Conservation (phyloP, 1,140 invertebrate genomes). For the Caenorhabditis inopinata region DNA sequence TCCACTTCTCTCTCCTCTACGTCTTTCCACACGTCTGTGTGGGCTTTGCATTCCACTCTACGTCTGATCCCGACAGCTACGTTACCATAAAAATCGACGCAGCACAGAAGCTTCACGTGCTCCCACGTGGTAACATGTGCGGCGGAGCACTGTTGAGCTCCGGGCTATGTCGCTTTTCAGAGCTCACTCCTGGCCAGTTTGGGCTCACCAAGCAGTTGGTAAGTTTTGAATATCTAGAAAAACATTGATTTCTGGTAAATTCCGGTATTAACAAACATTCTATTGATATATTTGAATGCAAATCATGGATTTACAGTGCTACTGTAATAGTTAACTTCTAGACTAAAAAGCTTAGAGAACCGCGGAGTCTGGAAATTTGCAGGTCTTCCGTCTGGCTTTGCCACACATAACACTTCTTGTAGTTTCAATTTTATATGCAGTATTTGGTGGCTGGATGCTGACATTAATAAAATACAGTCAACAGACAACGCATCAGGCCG, state of each 20-base stretch:
- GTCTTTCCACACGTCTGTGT: neutral
- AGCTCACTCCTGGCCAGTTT: slow-evolving; percentile 64
- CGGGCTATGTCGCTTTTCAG: slow-evolving; percentile 58
- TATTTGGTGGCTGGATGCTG: slow-evolving; percentile 59
- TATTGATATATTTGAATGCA: no score
- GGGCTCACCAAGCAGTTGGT: slow-evolving; percentile 65
- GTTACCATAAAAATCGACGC: neutral
- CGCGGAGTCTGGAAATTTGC: no score
- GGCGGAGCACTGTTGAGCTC: slow-evolving; percentile 16
- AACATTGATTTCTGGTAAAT: no score
- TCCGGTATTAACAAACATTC: no score
- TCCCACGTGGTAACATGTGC: slow-evolving; percentile 22
- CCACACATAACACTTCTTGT: slow-evolving; percentile 64
- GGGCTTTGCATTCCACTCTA: neutral
- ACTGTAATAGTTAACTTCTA: no score
- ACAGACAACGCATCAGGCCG: slow-evolving; percentile 37
- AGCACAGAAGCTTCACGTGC: neutral
- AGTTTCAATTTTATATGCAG: slow-evolving; percentile 60
- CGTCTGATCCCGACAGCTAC: neutral
- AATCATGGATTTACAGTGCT: no score
- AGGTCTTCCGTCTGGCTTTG: slow-evolving; percentile 64
- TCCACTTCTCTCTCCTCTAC: neutral
- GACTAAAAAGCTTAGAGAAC: no score
- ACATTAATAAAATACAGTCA: slow-evolving; percentile 56
- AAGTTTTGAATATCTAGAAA: no score